Percentiles rank a stretch among this genome's conserved stretches.
Conservation (phyloP, 2,113 vertebrate genomes). For the Pygoscelis adeliae region DNA sequence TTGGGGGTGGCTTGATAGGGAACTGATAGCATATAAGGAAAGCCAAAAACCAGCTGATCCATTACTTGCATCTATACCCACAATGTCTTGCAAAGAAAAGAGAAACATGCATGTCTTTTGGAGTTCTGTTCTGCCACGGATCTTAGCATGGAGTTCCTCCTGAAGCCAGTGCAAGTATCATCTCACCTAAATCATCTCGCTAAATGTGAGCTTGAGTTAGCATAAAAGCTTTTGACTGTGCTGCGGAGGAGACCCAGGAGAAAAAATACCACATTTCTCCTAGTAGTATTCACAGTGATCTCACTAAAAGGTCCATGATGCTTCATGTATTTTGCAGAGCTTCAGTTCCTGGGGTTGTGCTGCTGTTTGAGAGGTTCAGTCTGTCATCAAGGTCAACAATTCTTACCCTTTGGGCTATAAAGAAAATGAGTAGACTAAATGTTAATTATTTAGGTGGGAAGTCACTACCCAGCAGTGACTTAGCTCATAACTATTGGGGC, state of each 20-base stretch:
- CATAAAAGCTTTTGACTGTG: neutral
- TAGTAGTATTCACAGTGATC: neutral
- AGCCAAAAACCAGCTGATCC: neutral
- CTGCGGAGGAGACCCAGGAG: neutral
- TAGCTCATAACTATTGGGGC: neutral
- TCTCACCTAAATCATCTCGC: neutral
- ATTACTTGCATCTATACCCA: neutral
- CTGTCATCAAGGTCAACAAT: neutral
- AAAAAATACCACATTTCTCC: neutral
- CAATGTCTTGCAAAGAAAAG: neutral
- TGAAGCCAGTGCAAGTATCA: neutral
- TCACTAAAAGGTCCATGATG: neutral
- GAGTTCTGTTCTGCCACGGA: neutral
- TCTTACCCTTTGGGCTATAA: neutral
- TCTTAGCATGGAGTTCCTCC: neutral
- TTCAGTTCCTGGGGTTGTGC: neutral
- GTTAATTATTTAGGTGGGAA: neutral
- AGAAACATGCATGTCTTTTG: neutral
- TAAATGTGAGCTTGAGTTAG: neutral
- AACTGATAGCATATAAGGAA: neutral
- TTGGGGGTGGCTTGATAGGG: neutral
- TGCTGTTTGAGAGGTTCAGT: neutral
- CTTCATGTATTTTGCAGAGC: neutral
- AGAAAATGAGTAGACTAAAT: neutral
- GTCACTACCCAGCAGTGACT: neutral